phyloP scores from a whole-genome alignment of 2,888 invertebrate genomes.

The Epirrhoe alternata region DNA sequence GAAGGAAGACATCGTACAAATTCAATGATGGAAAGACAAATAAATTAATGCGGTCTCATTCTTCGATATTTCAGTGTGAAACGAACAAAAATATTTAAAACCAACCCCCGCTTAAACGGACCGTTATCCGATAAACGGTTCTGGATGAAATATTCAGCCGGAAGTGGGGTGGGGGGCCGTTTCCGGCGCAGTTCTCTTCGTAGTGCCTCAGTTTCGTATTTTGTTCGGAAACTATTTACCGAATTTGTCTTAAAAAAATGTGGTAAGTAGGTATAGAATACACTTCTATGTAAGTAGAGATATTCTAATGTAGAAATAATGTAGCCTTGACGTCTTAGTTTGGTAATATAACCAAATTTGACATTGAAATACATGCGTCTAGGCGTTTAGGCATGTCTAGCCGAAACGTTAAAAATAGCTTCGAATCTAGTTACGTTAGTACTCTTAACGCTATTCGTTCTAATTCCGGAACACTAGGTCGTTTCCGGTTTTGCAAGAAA shows the following conservation, averaged over 20 bases:
- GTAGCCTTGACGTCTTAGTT: too few relatives aligned
- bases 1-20: too few relatives aligned
- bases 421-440: not conserved
- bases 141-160: constrained; percentile 29
- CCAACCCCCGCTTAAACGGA: constrained; percentile 10
- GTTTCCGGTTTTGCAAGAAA: too few relatives aligned
- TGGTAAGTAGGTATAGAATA: too few relatives aligned
- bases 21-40: too few relatives aligned
- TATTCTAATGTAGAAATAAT: not conserved
- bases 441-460: constrained; percentile 53
- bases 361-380: not conserved
- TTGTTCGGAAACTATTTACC: not conserved
- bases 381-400: not conserved
- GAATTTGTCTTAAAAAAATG: too few relatives aligned
- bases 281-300: constrained; percentile 1
- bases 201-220: not conserved
- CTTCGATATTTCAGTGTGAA: not conserved
- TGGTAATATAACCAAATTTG: not conserved
- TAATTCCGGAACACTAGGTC: too few relatives aligned
- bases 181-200: constrained; percentile 24
- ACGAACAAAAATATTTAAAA: not conserved
- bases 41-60: too few relatives aligned
- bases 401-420: not conserved
- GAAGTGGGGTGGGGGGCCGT: constrained; percentile 19
- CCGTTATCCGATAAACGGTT: constrained; percentile 18